Conservation (phyloP, 2,888 invertebrate genomes). For the Charanyca ferruginea region DNA sequence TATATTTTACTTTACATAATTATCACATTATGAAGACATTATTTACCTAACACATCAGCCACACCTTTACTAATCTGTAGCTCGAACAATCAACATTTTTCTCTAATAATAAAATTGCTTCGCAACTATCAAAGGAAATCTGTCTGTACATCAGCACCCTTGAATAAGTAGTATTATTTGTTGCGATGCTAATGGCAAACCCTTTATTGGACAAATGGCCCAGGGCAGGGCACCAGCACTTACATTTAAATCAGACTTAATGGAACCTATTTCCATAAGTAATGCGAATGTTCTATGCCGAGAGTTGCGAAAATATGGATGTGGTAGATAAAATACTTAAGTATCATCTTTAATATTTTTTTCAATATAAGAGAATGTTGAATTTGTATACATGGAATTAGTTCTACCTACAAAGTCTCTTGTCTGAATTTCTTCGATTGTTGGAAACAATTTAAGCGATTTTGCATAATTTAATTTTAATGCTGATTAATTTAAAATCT, state of each 20-base stretch:
- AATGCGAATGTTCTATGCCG: conserved; percentile 66
- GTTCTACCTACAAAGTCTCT: too few species aligned
- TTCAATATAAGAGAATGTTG: too few species aligned
- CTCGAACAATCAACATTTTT: conserved; percentile 23
- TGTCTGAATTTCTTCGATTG: too few species aligned
- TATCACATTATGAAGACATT: too few species aligned
- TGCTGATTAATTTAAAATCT: too few species aligned
- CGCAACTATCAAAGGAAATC: conserved; percentile 29
- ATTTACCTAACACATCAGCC: not conserved
- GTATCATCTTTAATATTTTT: too few species aligned
- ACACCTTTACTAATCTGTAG: conserved; percentile 8
- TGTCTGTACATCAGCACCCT: conserved; percentile 18
- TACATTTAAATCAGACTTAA: conserved; percentile 89
- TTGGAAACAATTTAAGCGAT: too few species aligned
- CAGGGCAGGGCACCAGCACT: conserved; percentile 78
- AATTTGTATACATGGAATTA: too few species aligned
- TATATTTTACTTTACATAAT: too few species aligned
- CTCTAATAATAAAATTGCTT: conserved; percentile 29
- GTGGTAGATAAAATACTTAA: conserved; percentile 11
- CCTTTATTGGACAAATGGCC: conserved; percentile 85
- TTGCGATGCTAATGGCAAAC: conserved; percentile 69
- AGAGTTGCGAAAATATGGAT: conserved; percentile 40
- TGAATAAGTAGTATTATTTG: conserved; percentile 64
- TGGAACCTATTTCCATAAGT: conserved; percentile 85
- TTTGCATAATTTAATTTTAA: too few species aligned